Percentiles rank a stretch among this genome's conserved stretches.
Evolutionary conservation across 2,888 invertebrate species (phyloP).

Genomic region (Fragum whitleyi): DNA sequence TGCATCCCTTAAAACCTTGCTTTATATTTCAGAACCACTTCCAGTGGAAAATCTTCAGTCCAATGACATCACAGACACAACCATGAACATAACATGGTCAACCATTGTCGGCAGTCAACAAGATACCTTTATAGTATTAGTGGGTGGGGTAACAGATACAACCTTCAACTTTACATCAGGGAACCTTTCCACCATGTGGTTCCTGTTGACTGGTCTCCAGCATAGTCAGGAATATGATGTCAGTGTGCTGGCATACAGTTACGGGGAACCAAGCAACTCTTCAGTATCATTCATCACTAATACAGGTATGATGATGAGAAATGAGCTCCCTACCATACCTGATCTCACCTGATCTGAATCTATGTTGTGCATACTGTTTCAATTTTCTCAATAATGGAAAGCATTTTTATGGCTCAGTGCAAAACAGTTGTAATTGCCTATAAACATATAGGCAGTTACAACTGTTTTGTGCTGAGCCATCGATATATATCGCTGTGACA

Average conservation of each 20-base stretch:
- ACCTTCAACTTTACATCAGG: conserved; percentile 35
- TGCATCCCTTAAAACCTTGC: too few relatives aligned
- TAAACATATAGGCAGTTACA: too few relatives aligned
- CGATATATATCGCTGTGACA: too few relatives aligned
- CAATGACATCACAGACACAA: conserved; percentile 39
- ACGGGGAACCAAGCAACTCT: conserved; percentile 64
- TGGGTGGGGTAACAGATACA: conserved; percentile 43
- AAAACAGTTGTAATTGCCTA: too few relatives aligned
- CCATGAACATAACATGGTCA: conserved; percentile 61
- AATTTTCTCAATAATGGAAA: too few relatives aligned
- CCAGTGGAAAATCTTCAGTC: conserved; percentile 57
- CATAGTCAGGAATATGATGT: conserved; percentile 71
- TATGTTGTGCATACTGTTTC: too few relatives aligned
- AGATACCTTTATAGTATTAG: conserved; percentile 48
- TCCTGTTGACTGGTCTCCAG: conserved; percentile 64
- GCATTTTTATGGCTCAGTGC: too few relatives aligned
- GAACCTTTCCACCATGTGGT: conserved; percentile 40
- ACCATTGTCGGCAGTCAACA: conserved; percentile 59
- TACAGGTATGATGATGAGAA: conserved; percentile 65
- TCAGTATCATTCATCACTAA: conserved; percentile 64
- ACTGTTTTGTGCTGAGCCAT: too few relatives aligned
- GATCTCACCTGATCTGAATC: too few relatives aligned
- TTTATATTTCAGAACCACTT: conserved; percentile 69
- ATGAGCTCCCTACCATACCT: too few relatives aligned
- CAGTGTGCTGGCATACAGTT: conserved; percentile 67